Conservation (phyloP, 2,888 invertebrate species). For the Stegophylla sp. region DNA sequence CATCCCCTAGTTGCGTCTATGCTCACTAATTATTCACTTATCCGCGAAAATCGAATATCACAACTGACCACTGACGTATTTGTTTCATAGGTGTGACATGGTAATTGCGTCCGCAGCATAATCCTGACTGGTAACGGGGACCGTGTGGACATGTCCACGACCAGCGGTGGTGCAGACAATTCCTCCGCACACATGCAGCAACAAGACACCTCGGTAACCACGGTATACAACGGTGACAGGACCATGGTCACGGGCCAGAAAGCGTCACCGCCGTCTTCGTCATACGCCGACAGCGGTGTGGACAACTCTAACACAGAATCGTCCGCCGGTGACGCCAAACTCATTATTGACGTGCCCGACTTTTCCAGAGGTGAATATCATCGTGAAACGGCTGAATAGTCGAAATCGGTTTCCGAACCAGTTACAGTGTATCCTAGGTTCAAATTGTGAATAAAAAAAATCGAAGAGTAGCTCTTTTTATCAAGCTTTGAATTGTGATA, state of each 20-base stretch:
- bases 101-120: conserved; percentile 12
- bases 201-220: conserved; percentile 42
- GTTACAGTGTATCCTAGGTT: too few relatives aligned
- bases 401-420: too few relatives aligned
- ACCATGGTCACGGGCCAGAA: neutral
- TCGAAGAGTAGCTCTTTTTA: too few relatives aligned
- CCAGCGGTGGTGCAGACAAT: conserved; percentile 40
- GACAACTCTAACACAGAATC: conserved; percentile 41
- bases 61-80: too few relatives aligned
- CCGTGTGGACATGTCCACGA: conserved; percentile 35
- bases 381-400: too few relatives aligned
- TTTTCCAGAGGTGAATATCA: conserved; percentile 42
- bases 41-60: too few relatives aligned
- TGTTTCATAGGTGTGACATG: conserved; percentile 30
- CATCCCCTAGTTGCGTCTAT: too few relatives aligned
- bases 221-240: conserved; percentile 36
- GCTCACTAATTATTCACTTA: too few relatives aligned
- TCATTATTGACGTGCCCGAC: conserved; percentile 54
- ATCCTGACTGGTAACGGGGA: conserved; percentile 20
- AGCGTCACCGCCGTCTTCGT: conserved; percentile 27
- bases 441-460: too few relatives aligned
- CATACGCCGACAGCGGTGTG: conserved; percentile 31
- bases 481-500: too few relatives aligned
- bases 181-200: neutral
- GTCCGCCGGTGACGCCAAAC: conserved; percentile 49